Percentiles rank a stretch among this genome's conserved stretches.
phyloP scores from a whole-genome alignment of 1,140 invertebrate genomes.

The Pteromalus puparum region DNA sequence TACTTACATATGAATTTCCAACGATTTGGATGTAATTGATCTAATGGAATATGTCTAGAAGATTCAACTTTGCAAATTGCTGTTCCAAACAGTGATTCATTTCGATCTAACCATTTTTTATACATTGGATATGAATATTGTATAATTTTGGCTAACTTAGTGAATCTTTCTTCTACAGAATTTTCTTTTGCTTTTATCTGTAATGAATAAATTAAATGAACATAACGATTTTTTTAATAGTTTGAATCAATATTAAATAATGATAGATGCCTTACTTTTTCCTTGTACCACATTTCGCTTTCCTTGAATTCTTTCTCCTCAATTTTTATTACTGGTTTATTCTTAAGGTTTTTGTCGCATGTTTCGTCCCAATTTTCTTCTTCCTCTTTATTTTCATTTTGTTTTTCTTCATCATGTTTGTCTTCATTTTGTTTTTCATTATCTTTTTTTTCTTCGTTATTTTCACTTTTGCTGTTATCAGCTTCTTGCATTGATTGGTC shows the following conservation, averaged over 20 bases:
- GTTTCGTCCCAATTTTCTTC: slow-evolving; percentile 28
- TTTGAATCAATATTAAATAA: slow-evolving; percentile 35
- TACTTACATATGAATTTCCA: slow-evolving; percentile 74
- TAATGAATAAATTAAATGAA: slow-evolving; percentile 52
- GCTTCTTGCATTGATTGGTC: slow-evolving; percentile 42
- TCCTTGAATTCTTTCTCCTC: slow-evolving; percentile 48
- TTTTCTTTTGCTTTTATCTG: slow-evolving; percentile 66
- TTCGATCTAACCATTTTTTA: slow-evolving; percentile 68
- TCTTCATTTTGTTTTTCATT: slow-evolving; percentile 23
- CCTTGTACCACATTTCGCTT: slow-evolving; percentile 59
- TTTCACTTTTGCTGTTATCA: slow-evolving; percentile 40
- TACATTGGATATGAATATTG: slow-evolving; percentile 70
- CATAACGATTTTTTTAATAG: slow-evolving; percentile 31
- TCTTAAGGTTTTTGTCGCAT: not conserved
- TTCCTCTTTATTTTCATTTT: slow-evolving; percentile 2
- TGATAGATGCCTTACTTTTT: slow-evolving; percentile 56
- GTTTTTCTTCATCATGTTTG: slow-evolving; percentile 21
- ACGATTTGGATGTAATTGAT: slow-evolving; percentile 68
- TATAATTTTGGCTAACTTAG: slow-evolving; percentile 70
- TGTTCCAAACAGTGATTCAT: slow-evolving; percentile 61
- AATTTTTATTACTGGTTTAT: slow-evolving; percentile 40
- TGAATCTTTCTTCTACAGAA: slow-evolving; percentile 66
- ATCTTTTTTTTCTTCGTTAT: slow-evolving; percentile 30
- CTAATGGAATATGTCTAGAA: slow-evolving; percentile 66
- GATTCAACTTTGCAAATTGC: slow-evolving; percentile 69